Percentiles rank a stretch among this genome's conserved stretches.
Conservation (phyloP, 2,113 vertebrate genomes). For the Oreochromis niloticus region DNA sequence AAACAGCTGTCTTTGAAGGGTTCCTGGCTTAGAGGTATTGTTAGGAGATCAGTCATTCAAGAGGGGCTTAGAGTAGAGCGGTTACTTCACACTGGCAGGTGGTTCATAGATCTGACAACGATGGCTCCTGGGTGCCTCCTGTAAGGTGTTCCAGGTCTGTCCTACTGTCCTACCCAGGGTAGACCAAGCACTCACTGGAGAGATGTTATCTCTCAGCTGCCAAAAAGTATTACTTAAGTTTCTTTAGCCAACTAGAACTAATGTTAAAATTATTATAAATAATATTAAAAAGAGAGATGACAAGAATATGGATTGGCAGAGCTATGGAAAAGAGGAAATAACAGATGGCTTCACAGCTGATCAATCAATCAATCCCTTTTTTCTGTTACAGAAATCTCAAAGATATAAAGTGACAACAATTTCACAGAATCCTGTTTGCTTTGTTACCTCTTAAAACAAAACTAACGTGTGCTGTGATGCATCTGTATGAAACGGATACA, state of each 20-base stretch:
- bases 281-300: neutral
- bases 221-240: neutral
- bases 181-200: neutral
- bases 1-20: neutral
- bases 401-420: neutral
- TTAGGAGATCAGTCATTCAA: neutral
- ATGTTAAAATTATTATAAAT: neutral
- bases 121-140: neutral
- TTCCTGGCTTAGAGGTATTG: neutral
- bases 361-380: neutral
- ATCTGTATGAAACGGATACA: neutral
- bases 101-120: neutral
- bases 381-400: neutral
- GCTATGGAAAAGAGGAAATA: neutral
- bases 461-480: neutral
- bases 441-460: neutral
- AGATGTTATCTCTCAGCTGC: neutral
- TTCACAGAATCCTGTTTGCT: neutral
- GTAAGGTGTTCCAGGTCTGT: neutral
- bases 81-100: neutral
- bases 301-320: neutral
- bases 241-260: neutral
- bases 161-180: neutral
- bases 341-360: neutral
- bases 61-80: neutral